Evolutionary conservation across 2,888 invertebrate genomes (phyloP), one percentile per base, ranked within the genome.

Genomic region (Heliconius erato): DNA sequence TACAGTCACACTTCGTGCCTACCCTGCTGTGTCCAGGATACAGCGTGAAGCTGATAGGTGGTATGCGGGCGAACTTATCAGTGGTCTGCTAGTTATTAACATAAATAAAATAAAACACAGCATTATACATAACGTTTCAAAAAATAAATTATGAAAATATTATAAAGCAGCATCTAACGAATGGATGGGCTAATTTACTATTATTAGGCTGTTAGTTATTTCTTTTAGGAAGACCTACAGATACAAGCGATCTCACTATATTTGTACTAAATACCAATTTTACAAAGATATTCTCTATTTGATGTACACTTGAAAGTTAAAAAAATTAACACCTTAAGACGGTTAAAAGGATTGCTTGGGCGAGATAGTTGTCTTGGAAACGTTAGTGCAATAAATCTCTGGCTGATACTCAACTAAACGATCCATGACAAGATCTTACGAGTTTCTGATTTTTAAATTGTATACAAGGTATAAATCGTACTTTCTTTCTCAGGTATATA

Each of bases 301-400:
- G 12, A 26, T n/a, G 19, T 28, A 44, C 28, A n/a, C 40, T 78
- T 67, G 16, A 78, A 78, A 40, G 77, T 67, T 28, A 67, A 77
- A 44, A 77, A 77, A 78, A 67, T 78, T 28, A 67, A 65, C 65
- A 49, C 28, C 14, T 67, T 65, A 26, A 67, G 40, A 28, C 12
- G 35, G 32, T 78, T 78, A 78, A 78, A 67, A 78, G 78, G 78
- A 78, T 67, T 49, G 78, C 76, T 63, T n/a, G 44, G 49, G 67
- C 44, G 78, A 78, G 78, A 32, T 65, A 77, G 44, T 26, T 40
- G 49, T 67, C 44, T 78, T 67, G 67, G 28, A 67, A 67, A 65
- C 44, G 65, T 78, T 78, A 67, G 23, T 44, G 67, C 78, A 67
- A 78, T 78, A 78, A 78, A 78, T 78, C 40, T 78, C 40, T 67